These are phyloP conservation scores for Therioaphis trifolii DNA, from an alignment of 2,888 invertebrate genomes.

Conservation along the genomic window DNA sequence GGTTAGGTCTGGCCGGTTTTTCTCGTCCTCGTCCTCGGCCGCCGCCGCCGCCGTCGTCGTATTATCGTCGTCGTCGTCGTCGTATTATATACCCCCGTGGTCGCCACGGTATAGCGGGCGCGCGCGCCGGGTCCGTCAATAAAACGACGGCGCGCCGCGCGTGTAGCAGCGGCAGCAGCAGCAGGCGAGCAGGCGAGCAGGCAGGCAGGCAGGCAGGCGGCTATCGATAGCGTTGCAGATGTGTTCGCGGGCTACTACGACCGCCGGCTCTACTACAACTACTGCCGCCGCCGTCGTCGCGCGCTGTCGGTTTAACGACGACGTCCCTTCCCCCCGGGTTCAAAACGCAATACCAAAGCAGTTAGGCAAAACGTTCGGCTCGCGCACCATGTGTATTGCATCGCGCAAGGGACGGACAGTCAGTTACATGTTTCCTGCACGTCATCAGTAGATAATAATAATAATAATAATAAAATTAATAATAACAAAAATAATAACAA, in stretches of 20 bases:
- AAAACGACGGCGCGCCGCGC: not conserved
- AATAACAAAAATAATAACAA: too few species aligned
- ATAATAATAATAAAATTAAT: too few species aligned
- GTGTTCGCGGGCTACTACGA: not conserved
- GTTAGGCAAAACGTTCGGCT: constrained; percentile 53
- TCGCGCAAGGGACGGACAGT: constrained; percentile 19
- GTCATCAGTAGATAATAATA: too few species aligned
- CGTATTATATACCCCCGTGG: too few species aligned
- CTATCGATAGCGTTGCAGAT: constrained; percentile 11
- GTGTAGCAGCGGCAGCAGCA: not conserved
- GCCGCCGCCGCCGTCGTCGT: too few species aligned
- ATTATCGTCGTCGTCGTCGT: too few species aligned
- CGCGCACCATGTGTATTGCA: constrained; percentile 35
- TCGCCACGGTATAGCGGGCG: too few species aligned
- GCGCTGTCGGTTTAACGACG: not conserved
- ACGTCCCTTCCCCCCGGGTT: constrained; percentile 20
- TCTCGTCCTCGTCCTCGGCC: too few species aligned
- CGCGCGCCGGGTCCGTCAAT: not conserved
- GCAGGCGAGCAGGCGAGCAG: not conserved
- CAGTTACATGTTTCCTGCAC: not conserved
- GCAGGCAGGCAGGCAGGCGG: too few species aligned
- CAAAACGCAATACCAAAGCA: constrained; percentile 40
- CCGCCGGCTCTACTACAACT: not conserved
- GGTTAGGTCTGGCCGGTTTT: too few species aligned
- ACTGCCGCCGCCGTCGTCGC: not conserved